Evolutionary conservation across 2,888 invertebrate species (phyloP).

Genomic region (Pharmacophagus antenor): DNA sequence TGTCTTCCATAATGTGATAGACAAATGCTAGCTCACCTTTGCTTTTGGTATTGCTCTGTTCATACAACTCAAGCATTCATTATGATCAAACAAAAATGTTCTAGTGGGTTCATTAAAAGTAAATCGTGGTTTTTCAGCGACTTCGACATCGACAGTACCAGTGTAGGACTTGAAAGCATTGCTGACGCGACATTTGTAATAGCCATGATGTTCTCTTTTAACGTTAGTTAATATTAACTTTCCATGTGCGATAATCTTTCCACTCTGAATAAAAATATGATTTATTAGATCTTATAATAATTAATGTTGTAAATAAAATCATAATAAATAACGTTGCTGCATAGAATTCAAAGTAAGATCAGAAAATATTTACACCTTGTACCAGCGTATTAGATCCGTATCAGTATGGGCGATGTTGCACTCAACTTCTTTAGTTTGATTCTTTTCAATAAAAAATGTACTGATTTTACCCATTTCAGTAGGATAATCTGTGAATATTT

Average conservation of each 20-base stretch:
- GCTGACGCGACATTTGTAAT: conserved; percentile 20
- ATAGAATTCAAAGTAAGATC: too few species aligned
- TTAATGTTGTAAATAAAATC: too few species aligned
- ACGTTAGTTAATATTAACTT: conserved; percentile 1
- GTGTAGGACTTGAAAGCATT: conserved; percentile 3
- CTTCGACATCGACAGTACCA: neutral
- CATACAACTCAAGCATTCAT: neutral
- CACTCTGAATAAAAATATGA: conserved; percentile 7
- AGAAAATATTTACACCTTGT: conserved; percentile 5
- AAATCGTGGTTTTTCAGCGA: conserved; percentile 10
- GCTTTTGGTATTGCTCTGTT: neutral
- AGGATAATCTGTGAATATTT: conserved; percentile 11
- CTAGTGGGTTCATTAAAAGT: neutral
- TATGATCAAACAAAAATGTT: neutral
- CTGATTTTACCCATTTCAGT: neutral
- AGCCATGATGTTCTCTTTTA: neutral
- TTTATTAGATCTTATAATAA: neutral
- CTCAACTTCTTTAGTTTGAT: neutral
- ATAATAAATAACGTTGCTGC: too few species aligned
- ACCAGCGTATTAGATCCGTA: conserved; percentile 12
- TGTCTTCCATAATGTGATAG: neutral
- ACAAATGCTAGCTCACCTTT: conserved; percentile 1
- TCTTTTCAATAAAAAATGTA: neutral
- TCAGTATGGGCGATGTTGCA: conserved; percentile 3
- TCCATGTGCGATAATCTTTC: neutral